Base-by-base conservation (phyloP, 2,888 invertebrate species). In the Watsonalla binaria region DNA sequence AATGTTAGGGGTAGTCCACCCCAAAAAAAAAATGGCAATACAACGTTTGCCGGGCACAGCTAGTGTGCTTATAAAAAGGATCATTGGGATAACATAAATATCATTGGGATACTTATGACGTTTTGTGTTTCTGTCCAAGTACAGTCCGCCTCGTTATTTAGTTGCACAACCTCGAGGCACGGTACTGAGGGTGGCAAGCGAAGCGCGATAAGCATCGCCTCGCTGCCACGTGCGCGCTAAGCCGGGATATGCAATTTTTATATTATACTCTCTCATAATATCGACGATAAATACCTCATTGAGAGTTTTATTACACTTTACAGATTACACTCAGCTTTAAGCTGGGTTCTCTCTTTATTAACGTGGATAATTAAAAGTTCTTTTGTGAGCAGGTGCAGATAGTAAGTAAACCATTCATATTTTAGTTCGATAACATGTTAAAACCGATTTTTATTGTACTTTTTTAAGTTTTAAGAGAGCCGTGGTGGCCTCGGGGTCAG, bases 161-260 rank as follows among this genome's bases (percentile, higher is more conserved):
- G 42, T 42, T 2, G 42, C 42, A 5, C 53, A 47, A 47, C 52
- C 52, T 46, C 48, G 24, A 54, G 52, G 59, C 47, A 51, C 47
- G 54, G 52, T 49, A 51, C 47, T 52, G 52, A 70, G 87, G 88
- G 87, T 82, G 85, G 63, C 68, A 81, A 86, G 66, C 80, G 76
- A 77, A 79, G 86, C 87, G 87, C 72, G 76, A 83, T 88, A 87
- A 87, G 85, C 78, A 86, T 77, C 77, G 77, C 65, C 61, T 55
- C 61, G 76, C 70, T 14, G 76, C 63, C 76, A 87, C 87, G 87
- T 87, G 88, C 80, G 72, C 57, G 61, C 57, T 74, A 78, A 78
- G 78, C 76, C 70, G 76, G 76, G 70, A 71, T 72, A 76, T 77
- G 80, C 82, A 81, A 84, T 83, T 82, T 82, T 79, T 82, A 69